These are phyloP conservation scores for Scaptomyza polygonia DNA, from an alignment of 2,888 invertebrate genomes.

Conservation along the genomic window DNA sequence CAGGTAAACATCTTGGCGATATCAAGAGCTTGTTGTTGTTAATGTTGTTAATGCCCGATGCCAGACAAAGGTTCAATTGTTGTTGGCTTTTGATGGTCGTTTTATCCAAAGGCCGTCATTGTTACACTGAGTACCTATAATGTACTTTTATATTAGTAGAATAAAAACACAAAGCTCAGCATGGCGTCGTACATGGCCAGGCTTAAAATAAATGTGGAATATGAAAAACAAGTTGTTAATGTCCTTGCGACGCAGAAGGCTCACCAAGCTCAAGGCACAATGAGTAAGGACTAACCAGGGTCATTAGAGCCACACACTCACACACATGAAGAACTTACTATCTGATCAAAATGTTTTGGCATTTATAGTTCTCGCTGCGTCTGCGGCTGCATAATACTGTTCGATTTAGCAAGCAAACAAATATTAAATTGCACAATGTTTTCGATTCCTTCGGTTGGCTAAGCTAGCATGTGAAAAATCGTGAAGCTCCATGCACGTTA, in stretches of 20 bases:
- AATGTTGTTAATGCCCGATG: conserved; percentile 19
- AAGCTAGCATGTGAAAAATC: conserved; percentile 26
- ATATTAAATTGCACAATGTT: conserved; percentile 64
- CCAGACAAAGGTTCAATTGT: conserved; percentile 65
- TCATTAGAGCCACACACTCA: conserved; percentile 43
- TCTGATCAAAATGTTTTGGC: conserved; percentile 16
- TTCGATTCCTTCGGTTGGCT: conserved; percentile 45
- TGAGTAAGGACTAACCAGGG: conserved; percentile 42
- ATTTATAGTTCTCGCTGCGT: conserved; percentile 33
- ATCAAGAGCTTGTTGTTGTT: conserved; percentile 34
- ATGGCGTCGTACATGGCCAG: conserved; percentile 45
- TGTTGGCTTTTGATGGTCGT: conserved; percentile 61
- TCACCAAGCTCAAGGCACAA: conserved; percentile 22
- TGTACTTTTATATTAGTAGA: conserved; percentile 15
- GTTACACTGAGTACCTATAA: conserved; percentile 21
- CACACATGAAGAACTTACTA: conserved; percentile 28
- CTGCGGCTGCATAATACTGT: conserved; percentile 70
- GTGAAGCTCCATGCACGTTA: conserved; percentile 33
- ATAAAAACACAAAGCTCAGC: conserved; percentile 37
- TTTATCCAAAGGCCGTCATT: conserved; percentile 45
- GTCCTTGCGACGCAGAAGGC: conserved; percentile 51
- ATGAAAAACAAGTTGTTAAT: conserved; percentile 50
- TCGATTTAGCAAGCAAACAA: conserved; percentile 61
- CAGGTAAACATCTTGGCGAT: conserved; percentile 40
- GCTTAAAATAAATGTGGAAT: conserved; percentile 53